These are phyloP conservation scores for Halcyon chelicuti DNA, from an alignment of 2,797 vertebrate genomes.

Conservation along the genomic window DNA sequence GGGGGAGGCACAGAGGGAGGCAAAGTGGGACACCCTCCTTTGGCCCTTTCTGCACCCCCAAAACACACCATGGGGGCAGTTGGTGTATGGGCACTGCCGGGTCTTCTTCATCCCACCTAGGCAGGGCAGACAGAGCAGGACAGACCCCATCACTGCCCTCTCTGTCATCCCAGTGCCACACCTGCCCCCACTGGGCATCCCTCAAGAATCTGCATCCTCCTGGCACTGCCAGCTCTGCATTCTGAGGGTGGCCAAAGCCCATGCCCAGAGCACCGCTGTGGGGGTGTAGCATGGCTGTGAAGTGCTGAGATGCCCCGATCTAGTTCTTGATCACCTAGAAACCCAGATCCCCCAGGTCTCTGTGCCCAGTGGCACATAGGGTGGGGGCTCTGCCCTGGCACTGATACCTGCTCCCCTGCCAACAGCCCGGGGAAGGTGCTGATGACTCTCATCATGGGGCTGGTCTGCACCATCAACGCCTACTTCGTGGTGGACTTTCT, in stretches of 20 bases:
- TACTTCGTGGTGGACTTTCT: slow-evolving; percentile 79
- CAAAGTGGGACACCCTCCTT: not conserved
- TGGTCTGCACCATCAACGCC: slow-evolving; percentile 77
- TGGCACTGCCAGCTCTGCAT: not conserved
- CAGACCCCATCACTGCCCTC: not conserved
- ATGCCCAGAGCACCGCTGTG: fast-evolving
- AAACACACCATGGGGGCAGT: not conserved
- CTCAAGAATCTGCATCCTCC: not conserved
- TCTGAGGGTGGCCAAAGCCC: not conserved
- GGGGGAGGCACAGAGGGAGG: not conserved
- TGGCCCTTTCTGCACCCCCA: not conserved
- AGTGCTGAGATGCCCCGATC: fast-evolving
- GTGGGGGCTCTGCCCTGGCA: not conserved
- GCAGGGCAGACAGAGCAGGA: fast-evolving
- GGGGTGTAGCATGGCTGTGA: not conserved
- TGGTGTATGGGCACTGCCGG: not conserved
- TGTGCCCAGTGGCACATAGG: fast-evolving
- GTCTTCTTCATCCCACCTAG: not conserved
- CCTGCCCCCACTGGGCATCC: not conserved
- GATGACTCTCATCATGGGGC: slow-evolving; percentile 65
- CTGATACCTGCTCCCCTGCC: not conserved
- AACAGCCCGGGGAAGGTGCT: slow-evolving; percentile 69
- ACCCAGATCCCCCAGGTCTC: not conserved
- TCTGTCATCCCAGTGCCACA: not conserved
- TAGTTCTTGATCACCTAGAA: not conserved